phyloP scores from a whole-genome alignment of 2,113 vertebrate genomes.

The Gymnobelideus leadbeateri region DNA sequence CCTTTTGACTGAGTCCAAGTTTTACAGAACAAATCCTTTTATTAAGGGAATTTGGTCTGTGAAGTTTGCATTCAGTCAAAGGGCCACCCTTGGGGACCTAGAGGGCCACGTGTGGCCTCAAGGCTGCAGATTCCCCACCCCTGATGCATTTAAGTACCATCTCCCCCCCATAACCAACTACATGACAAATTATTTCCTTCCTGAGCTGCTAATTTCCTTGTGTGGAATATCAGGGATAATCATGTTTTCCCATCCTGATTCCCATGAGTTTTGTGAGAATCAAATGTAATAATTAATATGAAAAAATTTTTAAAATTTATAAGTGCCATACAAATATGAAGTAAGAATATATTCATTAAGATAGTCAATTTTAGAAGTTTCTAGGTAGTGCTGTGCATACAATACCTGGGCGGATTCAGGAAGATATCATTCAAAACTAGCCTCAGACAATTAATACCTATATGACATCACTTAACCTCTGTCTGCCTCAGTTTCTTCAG shows the following conservation, averaged over 20 bases:
- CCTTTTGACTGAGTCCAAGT: too few relatives aligned
- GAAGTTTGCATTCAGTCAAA: too few relatives aligned
- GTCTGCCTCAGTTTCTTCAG: neutral
- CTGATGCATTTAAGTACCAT: neutral
- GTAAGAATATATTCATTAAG: neutral
- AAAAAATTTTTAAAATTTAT: neutral
- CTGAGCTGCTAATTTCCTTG: neutral
- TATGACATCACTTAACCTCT: neutral
- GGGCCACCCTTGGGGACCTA: too few relatives aligned
- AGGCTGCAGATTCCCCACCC: too few relatives aligned
- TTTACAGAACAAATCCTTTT: too few relatives aligned
- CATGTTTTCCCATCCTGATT: neutral
- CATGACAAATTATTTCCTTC: neutral
- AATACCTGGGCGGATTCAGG: neutral
- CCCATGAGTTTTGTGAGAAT: neutral
- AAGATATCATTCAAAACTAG: neutral
- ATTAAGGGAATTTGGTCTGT: too few relatives aligned
- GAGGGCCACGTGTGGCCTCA: too few relatives aligned
- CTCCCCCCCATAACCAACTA: neutral
- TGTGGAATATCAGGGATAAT: neutral
- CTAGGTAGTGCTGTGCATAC: neutral
- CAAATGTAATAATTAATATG: neutral
- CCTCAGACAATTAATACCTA: neutral
- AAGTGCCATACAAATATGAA: neutral
- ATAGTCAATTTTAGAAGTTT: neutral